phyloP scores from a whole-genome alignment of 2,888 invertebrate genomes.

The Patella depressa region DNA sequence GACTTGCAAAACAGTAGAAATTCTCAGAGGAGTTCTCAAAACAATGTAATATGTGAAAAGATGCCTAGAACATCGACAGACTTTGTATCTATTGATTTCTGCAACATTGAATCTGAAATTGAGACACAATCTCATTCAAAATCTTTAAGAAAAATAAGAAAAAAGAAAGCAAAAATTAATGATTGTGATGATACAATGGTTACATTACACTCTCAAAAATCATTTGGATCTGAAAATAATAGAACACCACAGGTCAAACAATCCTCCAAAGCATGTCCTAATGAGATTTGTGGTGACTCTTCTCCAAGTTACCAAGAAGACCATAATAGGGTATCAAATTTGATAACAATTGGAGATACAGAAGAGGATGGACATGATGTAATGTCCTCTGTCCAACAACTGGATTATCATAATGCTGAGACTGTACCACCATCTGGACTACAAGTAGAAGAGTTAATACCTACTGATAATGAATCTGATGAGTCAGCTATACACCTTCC shows the following conservation, averaged over 20 bases:
- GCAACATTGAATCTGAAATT: background rate
- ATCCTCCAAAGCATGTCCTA: too few relatives aligned
- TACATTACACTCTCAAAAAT: background rate
- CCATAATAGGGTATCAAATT: too few relatives aligned
- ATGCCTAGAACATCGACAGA: too few relatives aligned
- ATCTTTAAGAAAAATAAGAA: slow-evolving; percentile 7
- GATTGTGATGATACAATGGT: background rate
- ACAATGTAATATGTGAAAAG: too few relatives aligned
- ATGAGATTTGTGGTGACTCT: too few relatives aligned
- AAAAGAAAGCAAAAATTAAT: slow-evolving; percentile 18
- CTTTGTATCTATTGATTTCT: background rate
- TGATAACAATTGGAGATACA: background rate
- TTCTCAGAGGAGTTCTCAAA: too few relatives aligned
- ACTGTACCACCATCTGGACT: background rate
- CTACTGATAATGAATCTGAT: too few relatives aligned
- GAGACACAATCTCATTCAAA: background rate
- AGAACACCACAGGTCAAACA: background rate
- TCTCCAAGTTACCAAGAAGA: too few relatives aligned
- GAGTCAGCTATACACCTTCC: too few relatives aligned
- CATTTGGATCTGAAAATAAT: slow-evolving; percentile 17
- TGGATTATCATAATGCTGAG: background rate
- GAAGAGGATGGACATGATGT: slow-evolving; percentile 1
- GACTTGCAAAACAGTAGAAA: too few relatives aligned
- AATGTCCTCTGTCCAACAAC: background rate
- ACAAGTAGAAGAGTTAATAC: background rate